Conservation (phyloP, 2,888 invertebrate species). For the Caenorhabditis japonica region DNA sequence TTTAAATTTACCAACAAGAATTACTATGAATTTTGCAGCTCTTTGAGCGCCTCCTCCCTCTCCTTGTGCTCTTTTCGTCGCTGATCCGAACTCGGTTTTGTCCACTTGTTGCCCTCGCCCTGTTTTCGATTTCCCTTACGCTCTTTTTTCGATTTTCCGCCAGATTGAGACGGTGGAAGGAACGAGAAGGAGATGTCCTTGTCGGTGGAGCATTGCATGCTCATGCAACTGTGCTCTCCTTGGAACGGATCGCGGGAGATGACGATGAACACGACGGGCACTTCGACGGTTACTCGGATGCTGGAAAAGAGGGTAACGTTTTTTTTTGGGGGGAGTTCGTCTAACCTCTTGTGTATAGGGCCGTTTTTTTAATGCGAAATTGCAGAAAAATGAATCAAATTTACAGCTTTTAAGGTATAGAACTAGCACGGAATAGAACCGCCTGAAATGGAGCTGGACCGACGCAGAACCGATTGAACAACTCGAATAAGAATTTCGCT, state of each 20-base stretch:
- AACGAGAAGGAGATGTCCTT: constrained; percentile 42
- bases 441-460: too few species aligned
- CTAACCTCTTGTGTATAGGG: too few species aligned
- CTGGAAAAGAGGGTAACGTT: constrained; percentile 20
- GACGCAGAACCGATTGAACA: too few species aligned
- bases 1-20: constrained; percentile 6
- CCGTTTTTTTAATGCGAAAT: too few species aligned
- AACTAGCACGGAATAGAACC: too few species aligned
- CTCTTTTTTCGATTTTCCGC: constrained; percentile 26
- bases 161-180: background rate
- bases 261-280: constrained; percentile 47
- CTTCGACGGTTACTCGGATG: constrained; percentile 45
- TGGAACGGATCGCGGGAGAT: constrained; percentile 50
- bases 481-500: too few species aligned
- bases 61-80: constrained; percentile 30
- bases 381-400: too few species aligned
- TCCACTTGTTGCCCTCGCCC: constrained; percentile 41
- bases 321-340: too few species aligned
- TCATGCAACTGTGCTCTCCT: constrained; percentile 53
- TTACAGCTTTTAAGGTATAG: too few species aligned
- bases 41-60: constrained; percentile 20
- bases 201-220: constrained; percentile 52
- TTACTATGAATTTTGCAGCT: constrained; percentile 10
- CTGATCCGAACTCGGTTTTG: constrained; percentile 39
- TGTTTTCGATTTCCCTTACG: constrained; percentile 32